Base-by-base conservation (phyloP, 2,797 vertebrate genomes). In the Gallinago stenura region DNA sequence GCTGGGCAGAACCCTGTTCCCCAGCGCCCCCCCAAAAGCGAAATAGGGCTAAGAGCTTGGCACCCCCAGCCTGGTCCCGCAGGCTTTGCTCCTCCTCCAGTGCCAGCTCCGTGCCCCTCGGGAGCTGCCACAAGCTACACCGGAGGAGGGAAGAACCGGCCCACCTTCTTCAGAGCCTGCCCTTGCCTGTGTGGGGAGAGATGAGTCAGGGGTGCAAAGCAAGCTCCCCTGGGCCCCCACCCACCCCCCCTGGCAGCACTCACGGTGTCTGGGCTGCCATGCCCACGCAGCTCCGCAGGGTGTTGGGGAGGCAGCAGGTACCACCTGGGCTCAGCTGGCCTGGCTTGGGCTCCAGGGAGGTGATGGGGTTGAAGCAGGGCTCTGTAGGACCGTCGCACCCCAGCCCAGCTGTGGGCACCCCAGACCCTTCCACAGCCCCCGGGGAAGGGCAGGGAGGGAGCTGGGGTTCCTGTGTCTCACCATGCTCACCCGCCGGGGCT, bases 241-340 rank as follows among this genome's bases (percentile, higher is more conserved):
- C 85, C 69, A 58, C 72, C 87, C 30, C 5, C 35, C 35, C 35
- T 4, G 0, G 3, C 53, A 53, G 76, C 53, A 95, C 98, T 98
- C 96, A 98, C 98, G 18, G 95, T 90, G 90, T 94, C 61, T 8
- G 92, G 70, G 96, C 10, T 3, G 95, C 75, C 0, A 62, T 94
- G 73, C 96, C 97, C 77, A 96, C 90, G 8, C 94, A 97, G 83
- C 91, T 97, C 76, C 71, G 95, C 71, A 98, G 97, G 39, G 93
- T 93, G 45, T 93, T 94, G 35, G 96, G 97, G 45, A 98, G 83
- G 26, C 98, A 98, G 76, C 97, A 96, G 45, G 77, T 60, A 30
- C 94, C 78, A 0, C 43, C 81, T 24, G 96, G 70, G 54, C 93
- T 97, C 87, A 97, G 94, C 81, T 93, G 90, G 58, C 91, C 93